Evolutionary conservation across 2,113 vertebrate genomes (phyloP).

Genomic region (Pipra filicauda): DNA sequence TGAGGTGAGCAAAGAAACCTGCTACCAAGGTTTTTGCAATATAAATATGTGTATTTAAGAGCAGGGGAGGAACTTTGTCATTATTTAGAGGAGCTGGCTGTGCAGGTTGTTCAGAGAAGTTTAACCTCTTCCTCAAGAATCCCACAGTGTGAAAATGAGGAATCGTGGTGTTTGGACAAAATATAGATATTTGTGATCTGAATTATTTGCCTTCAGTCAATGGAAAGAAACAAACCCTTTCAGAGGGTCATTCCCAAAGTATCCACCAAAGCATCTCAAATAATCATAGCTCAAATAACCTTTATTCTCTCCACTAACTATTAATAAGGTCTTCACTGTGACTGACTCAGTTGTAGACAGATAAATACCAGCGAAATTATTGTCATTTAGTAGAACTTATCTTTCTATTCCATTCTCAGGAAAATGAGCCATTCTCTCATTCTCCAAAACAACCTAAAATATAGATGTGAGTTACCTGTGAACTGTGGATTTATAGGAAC

Average conservation of each 20-base stretch:
- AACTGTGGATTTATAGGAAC: background rate
- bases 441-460: background rate
- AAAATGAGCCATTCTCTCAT: background rate
- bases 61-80: background rate
- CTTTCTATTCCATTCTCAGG: background rate
- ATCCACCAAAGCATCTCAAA: background rate
- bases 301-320: background rate
- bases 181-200: background rate
- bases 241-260: background rate
- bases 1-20: background rate
- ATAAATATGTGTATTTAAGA: background rate
- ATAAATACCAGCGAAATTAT: background rate
- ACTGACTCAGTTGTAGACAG: background rate
- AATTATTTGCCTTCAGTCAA: background rate
- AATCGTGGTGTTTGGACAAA: accelerated
- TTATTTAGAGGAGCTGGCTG: background rate
- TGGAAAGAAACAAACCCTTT: background rate
- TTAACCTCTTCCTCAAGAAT: background rate
- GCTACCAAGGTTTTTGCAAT: background rate
- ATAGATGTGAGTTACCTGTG: background rate
- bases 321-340: background rate
- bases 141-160: background rate
- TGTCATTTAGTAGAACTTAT: background rate
- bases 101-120: background rate
- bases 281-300: background rate